Evolutionary conservation across 2,888 invertebrate species (phyloP).

Genomic region (Lamproptera curius): DNA sequence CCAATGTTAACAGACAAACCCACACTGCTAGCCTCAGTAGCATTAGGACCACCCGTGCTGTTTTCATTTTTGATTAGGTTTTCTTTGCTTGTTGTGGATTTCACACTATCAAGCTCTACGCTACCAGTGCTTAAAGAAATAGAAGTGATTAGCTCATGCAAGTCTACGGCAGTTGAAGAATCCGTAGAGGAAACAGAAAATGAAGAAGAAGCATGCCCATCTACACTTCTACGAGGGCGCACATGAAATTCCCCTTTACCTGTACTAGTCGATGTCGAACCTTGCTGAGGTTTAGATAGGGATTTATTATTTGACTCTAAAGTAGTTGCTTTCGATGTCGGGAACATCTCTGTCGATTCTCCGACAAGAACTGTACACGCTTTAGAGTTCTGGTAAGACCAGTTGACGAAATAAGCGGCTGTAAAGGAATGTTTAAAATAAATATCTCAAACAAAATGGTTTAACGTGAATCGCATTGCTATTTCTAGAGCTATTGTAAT

Average conservation of each 20-base stretch:
- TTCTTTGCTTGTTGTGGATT: slow-evolving; percentile 33
- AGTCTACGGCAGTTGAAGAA: slow-evolving; percentile 67
- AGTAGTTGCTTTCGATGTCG: slow-evolving; percentile 84
- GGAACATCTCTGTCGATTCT: slow-evolving; percentile 83
- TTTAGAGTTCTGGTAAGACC: slow-evolving; percentile 90
- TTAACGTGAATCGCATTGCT: neutral
- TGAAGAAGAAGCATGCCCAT: slow-evolving; percentile 78
- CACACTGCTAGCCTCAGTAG: slow-evolving; percentile 51
- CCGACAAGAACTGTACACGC: slow-evolving; percentile 91
- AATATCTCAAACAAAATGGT: neutral
- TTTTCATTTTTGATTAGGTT: slow-evolving; percentile 36
- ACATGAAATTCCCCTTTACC: slow-evolving; percentile 73
- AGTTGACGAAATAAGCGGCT: slow-evolving; percentile 90
- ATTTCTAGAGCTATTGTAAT: neutral
- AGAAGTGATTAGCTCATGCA: slow-evolving; percentile 70
- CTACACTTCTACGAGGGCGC: slow-evolving; percentile 85
- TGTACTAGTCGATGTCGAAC: slow-evolving; percentile 73
- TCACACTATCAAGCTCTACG: slow-evolving; percentile 69
- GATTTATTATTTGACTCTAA: slow-evolving; percentile 84
- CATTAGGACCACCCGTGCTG: slow-evolving; percentile 37
- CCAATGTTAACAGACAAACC: slow-evolving; percentile 44
- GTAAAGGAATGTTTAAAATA: slow-evolving; percentile 36
- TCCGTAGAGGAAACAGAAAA: slow-evolving; percentile 55
- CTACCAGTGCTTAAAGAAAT: slow-evolving; percentile 62
- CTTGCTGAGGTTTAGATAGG: slow-evolving; percentile 81